Evolutionary conservation across 1,140 invertebrate genomes (phyloP).

Genomic region (Contarinia nasturtii): DNA sequence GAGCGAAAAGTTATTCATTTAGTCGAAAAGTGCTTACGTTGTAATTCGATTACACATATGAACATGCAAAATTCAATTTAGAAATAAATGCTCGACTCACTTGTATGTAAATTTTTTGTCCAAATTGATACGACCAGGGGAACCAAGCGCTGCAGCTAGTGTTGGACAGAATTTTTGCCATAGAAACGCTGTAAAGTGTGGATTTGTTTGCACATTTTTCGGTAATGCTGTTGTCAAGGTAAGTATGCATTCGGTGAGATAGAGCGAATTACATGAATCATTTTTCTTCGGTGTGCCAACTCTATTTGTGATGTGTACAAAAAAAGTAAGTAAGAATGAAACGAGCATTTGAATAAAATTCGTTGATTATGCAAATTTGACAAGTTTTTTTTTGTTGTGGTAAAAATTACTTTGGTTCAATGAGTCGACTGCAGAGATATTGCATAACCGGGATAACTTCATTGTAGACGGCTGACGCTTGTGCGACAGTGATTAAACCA

Average conservation of each 20-base stretch:
- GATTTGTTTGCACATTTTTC: constrained; percentile 57
- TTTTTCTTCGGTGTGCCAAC: constrained; percentile 32
- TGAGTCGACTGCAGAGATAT: constrained; percentile 68
- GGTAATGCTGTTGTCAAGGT: constrained; percentile 67
- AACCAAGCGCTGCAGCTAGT: constrained; percentile 67
- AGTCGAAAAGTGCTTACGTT: too few species aligned
- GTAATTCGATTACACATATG: too few species aligned
- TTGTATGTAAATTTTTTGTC: constrained; percentile 25
- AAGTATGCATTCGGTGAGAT: constrained; percentile 70
- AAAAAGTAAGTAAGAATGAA: background rate
- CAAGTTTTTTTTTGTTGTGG: background rate
- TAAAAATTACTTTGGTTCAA: constrained; percentile 53
- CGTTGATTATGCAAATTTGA: constrained; percentile 7
- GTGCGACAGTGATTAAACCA: constrained; percentile 23
- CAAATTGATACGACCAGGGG: constrained; percentile 33
- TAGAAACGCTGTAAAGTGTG: constrained; percentile 65
- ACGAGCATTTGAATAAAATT: constrained; percentile 2
- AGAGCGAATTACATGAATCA: constrained; percentile 40
- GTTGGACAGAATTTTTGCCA: constrained; percentile 86
- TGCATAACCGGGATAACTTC: constrained; percentile 79
- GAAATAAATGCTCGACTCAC: constrained; percentile 12
- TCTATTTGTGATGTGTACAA: constrained; percentile 5
- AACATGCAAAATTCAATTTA: too few species aligned
- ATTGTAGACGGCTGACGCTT: constrained; percentile 69
- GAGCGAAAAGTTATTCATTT: background rate